These are phyloP conservation scores for Myocastor coypus DNA, from an alignment of 2,113 vertebrate species.

Conservation along the genomic window DNA sequence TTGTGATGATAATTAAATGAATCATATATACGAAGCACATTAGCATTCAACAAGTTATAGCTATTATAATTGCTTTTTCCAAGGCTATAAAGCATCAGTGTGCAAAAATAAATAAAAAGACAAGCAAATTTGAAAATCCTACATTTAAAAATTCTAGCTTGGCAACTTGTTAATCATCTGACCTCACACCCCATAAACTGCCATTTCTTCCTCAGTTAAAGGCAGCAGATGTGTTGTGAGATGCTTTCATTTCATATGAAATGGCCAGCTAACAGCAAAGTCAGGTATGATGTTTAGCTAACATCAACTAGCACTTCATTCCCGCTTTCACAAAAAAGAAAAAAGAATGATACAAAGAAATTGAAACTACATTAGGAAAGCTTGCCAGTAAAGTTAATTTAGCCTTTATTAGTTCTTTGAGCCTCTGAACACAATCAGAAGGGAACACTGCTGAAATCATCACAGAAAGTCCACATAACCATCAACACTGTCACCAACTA, in stretches of 20 bases:
- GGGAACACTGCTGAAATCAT: not conserved
- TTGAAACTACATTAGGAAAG: not conserved
- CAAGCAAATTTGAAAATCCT: not conserved
- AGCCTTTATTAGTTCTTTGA: not conserved
- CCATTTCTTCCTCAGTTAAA: slow-evolving; percentile 10
- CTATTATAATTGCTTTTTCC: not conserved
- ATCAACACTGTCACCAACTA: not conserved
- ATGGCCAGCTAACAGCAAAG: slow-evolving; percentile 35
- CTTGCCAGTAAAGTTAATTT: slow-evolving; percentile 25
- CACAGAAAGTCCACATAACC: not conserved
- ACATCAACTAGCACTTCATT: not conserved
- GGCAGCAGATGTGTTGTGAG: not conserved
- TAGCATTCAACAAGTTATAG: slow-evolving; percentile 39
- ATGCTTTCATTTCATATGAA: slow-evolving; percentile 50
- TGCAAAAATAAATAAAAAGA: slow-evolving; percentile 37
- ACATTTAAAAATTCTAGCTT: slow-evolving; percentile 20
- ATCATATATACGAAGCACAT: not conserved
- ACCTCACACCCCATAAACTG: not conserved
- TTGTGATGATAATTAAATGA: not conserved
- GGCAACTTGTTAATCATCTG: not conserved
- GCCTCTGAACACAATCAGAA: not conserved
- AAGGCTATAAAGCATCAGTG: slow-evolving; percentile 36
- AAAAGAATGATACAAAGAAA: not conserved
- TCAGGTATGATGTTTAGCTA: not conserved
- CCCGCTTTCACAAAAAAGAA: not conserved